Conservation (phyloP, 2,113 vertebrate genomes). For the Oryzias woworae region DNA sequence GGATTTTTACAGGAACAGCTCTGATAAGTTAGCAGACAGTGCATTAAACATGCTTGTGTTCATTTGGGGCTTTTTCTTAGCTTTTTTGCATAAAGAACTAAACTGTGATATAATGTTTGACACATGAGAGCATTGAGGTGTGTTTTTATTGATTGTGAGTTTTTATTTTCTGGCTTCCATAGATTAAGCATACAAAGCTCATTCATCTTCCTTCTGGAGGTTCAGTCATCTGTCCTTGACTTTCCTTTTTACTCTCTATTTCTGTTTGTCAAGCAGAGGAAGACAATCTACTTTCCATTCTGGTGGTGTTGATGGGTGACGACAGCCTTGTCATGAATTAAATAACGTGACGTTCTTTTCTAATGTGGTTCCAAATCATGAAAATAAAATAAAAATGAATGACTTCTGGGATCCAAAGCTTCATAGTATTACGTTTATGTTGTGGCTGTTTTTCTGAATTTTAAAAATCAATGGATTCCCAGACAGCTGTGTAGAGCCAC, state of each 20-base stretch:
- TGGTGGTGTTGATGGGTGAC: background rate
- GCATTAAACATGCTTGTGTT: background rate
- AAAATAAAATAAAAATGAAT: no score
- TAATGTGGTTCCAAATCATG: no score
- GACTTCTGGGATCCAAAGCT: no score
- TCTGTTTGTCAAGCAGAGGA: conserved; percentile 18
- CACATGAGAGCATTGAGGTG: background rate
- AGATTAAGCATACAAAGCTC: conserved; percentile 3
- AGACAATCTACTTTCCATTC: conserved; percentile 1
- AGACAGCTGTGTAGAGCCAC: conserved; percentile 5
- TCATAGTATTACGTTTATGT: no score
- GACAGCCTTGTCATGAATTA: no score
- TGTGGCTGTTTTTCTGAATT: no score
- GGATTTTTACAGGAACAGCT: conserved; percentile 13
- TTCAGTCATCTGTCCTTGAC: conserved; percentile 31
- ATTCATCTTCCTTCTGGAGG: conserved; percentile 13
- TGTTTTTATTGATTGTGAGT: conserved; percentile 23
- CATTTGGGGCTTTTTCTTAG: no score
- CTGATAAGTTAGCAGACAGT: conserved; percentile 10
- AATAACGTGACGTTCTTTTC: no score
- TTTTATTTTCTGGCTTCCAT: background rate
- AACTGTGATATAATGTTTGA: no score
- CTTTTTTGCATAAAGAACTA: no score
- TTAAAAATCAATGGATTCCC: background rate
- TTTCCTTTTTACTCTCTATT: conserved; percentile 17